phyloP scores from a whole-genome alignment of 2,797 vertebrate species.

The Austrolebias charrua region DNA sequence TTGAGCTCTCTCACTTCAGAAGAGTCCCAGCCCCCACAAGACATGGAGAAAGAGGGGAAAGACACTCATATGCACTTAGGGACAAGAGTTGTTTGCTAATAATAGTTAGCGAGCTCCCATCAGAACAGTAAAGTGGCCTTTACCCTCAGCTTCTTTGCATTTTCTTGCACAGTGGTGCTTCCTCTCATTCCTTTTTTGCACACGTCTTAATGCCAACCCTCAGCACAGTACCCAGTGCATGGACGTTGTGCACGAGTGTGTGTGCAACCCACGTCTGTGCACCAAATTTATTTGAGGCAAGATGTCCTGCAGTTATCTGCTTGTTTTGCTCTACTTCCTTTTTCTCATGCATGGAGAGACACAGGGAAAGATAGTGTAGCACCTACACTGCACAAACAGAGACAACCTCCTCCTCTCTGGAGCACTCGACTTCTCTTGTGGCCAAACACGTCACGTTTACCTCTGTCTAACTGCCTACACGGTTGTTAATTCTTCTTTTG shows the following conservation, averaged over 20 bases:
- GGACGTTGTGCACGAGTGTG: conserved; percentile 2
- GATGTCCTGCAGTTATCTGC: conserved; percentile 52
- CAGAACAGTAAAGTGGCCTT: conserved; percentile 28
- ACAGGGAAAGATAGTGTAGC: conserved; percentile 40
- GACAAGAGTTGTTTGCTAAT: conserved; percentile 42
- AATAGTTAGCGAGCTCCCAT: conserved; percentile 58
- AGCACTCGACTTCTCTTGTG: conserved; percentile 56
- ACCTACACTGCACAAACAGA: conserved; percentile 44
- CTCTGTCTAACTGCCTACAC: conserved; percentile 57
- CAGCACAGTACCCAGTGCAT: neutral
- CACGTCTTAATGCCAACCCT: conserved; percentile 4
- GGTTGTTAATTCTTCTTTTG: conserved; percentile 29
- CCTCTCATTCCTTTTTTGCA: conserved; percentile 19
- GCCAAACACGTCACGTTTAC: conserved; percentile 57
- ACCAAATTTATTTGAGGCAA: conserved; percentile 35
- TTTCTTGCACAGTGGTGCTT: conserved; percentile 38
- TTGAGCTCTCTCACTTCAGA: conserved; percentile 11
- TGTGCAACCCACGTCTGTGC: conserved; percentile 19
- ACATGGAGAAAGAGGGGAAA: conserved; percentile 5
- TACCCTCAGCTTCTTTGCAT: conserved; percentile 47
- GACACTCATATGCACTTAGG: conserved; percentile 9
- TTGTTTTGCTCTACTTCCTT: conserved; percentile 65
- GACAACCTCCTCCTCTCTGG: conserved; percentile 41
- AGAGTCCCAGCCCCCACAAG: conserved; percentile 6
- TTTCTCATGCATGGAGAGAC: conserved; percentile 47